These are phyloP conservation scores for Anguilla megastoma DNA, from an alignment of 2,797 vertebrate species.

Conservation along the genomic window DNA sequence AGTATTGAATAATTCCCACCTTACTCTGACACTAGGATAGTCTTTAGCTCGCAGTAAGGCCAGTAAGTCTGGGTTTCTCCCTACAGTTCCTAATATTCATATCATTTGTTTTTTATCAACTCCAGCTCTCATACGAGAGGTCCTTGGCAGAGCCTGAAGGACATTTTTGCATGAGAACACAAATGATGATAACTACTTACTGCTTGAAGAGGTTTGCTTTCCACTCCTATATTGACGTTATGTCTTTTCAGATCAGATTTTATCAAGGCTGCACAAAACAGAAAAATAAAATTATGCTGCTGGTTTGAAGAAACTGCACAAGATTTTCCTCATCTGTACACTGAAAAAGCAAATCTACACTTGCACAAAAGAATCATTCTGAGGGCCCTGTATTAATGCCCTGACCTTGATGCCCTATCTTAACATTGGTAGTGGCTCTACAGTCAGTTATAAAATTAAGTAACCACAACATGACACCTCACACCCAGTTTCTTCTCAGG, in stretches of 20 bases:
- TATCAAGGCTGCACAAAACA: constrained; percentile 82
- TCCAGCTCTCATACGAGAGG: neutral
- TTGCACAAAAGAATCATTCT: neutral
- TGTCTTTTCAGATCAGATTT: constrained; percentile 92
- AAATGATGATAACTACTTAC: constrained; percentile 70
- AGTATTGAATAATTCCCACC: neutral
- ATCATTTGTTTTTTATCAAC: neutral
- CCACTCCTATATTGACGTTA: constrained; percentile 78
- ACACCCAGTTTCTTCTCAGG: neutral
- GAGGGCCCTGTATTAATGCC: neutral
- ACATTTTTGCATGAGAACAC: neutral
- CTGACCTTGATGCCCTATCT: neutral
- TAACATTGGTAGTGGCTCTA: neutral
- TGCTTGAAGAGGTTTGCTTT: constrained; percentile 63
- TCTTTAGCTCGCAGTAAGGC: neutral
- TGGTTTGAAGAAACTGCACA: neutral
- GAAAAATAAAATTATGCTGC: neutral
- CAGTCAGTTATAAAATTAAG: neutral
- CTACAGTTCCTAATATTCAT: neutral
- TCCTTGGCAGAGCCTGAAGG: neutral
- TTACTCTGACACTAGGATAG: neutral
- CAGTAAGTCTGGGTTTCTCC: neutral
- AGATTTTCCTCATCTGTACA: neutral
- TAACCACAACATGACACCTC: neutral
- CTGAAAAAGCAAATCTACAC: neutral